These are phyloP conservation scores for Dallia pectoralis DNA, from an alignment of 2,797 vertebrate genomes.

Conservation along the genomic window DNA sequence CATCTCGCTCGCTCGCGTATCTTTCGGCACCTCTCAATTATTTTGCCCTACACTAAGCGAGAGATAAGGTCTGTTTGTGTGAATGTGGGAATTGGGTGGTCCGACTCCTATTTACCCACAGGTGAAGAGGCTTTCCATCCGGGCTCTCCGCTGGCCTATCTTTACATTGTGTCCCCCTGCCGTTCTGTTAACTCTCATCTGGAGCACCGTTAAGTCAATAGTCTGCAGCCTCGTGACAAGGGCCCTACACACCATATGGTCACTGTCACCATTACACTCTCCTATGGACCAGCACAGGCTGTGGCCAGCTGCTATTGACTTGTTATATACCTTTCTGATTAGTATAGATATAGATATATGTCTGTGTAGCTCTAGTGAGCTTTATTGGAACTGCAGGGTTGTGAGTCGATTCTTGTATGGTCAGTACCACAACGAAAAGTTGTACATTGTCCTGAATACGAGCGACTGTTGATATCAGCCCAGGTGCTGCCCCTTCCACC, in stretches of 20 bases:
- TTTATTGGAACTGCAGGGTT: no score
- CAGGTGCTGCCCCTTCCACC: constrained; percentile 2
- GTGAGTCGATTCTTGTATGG: no score
- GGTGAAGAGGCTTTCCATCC: constrained; percentile 52
- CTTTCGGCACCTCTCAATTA: neutral
- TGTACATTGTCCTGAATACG: no score
- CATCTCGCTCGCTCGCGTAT: neutral
- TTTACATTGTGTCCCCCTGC: constrained; percentile 40
- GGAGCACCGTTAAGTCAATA: constrained; percentile 32
- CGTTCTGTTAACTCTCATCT: constrained; percentile 54
- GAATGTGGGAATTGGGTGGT: constrained; percentile 51
- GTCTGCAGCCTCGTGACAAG: constrained; percentile 25
- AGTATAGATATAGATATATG: no score
- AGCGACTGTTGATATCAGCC: no score
- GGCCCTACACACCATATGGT: constrained; percentile 38
- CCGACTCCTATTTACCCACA: constrained; percentile 56
- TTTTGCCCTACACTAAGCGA: neutral
- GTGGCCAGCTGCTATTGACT: no score
- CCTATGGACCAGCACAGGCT: constrained; percentile 12
- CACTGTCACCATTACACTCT: constrained; percentile 14
- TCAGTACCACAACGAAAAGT: no score
- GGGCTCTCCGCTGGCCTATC: constrained; percentile 47
- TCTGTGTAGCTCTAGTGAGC: no score
- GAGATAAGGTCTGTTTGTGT: constrained; percentile 32
- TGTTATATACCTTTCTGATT: neutral